Conservation (phyloP, 92 coral and sea anemone genomes). For the Chrysogorgia sp. region DNA sequence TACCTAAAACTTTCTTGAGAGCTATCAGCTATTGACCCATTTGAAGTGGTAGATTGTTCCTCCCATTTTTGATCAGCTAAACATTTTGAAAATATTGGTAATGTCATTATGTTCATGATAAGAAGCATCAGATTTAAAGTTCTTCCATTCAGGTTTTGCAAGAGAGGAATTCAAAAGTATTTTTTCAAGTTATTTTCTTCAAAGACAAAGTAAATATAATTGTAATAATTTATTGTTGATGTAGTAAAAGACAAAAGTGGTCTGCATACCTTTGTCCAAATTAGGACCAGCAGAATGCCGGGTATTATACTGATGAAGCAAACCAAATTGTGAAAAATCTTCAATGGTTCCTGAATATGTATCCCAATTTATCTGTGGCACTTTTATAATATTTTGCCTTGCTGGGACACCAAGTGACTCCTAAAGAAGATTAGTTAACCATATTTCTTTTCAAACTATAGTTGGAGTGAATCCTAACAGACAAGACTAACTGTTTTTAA, state of each 20-base stretch:
- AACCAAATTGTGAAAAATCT: constrained; percentile 64
- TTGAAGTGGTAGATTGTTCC: constrained; percentile 37
- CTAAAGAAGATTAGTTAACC: constrained; percentile 38
- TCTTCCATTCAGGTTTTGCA: too few species aligned
- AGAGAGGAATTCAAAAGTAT: too few species aligned
- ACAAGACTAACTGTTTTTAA: too few species aligned
- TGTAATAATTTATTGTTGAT: too few species aligned
- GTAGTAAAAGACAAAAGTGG: not conserved
- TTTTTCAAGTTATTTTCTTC: too few species aligned
- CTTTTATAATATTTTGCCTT: constrained; percentile 68
- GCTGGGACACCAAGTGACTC: constrained; percentile 77
- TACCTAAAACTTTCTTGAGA: constrained; percentile 32
- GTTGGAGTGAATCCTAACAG: not conserved
- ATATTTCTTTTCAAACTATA: not conserved
- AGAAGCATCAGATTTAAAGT: too few species aligned
- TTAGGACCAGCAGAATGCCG: constrained; percentile 59
- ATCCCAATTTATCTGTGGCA: constrained; percentile 91
- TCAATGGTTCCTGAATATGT: constrained; percentile 80
- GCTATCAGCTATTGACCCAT: constrained; percentile 21
- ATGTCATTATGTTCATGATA: too few species aligned
- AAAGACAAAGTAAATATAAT: too few species aligned
- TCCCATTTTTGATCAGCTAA: constrained; percentile 41
- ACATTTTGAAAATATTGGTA: not conserved
- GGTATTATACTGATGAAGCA: constrained; percentile 76
- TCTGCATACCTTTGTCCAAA: constrained; percentile 68